Evolutionary conservation across 2,888 invertebrate species (phyloP), one percentile per base, ranked within the genome.

Genomic region (Plutella xylostella): DNA sequence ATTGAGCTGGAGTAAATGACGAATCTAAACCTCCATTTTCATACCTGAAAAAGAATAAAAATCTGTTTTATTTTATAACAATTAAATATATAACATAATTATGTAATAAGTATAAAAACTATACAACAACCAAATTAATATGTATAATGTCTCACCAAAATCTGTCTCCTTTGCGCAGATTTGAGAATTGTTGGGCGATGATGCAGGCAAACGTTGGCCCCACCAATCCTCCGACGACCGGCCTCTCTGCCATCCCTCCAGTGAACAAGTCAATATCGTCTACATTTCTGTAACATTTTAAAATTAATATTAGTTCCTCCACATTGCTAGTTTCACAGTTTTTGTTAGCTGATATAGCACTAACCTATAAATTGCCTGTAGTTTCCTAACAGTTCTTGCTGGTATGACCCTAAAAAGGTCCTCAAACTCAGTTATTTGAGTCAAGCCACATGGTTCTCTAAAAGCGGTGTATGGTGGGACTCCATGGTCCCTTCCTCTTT

Each of bases 151-250:
- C n/a, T 65, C 60, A 85, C 92, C 92, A 92, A 66, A 93, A 92
- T 48, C 92, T 78, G 65, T 93, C 92, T 12, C 93, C 93, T 63
- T 88, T 89, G 1, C 92, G 87, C 1, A 93, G 73, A 60, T 92
- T 91, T 9, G 88, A 85, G 61, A 95, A 95, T 68, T 94, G 94
- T 58, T 93, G 92, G 0, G 93, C 94, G 38, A 95, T 91, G 45
- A 96, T 92, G 62, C 95, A 96, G 21, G 93, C 93, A 57, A 95
- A 94, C 0, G 93, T 93, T 0, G 94, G 94, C 0, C 95, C 95
- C 0, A 95, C 92, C 2, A 94, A 72, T 0, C 92, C 94, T 1
- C 92, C 92, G 0, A 89, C 76, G 0, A 95, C 90, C 0, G 94
- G 92, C 30, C 90, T 87, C 60, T 95, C 95, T 0, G 93, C 90